phyloP scores from a whole-genome alignment of 2,888 invertebrate genomes.

The Trissolcus japonicus region DNA sequence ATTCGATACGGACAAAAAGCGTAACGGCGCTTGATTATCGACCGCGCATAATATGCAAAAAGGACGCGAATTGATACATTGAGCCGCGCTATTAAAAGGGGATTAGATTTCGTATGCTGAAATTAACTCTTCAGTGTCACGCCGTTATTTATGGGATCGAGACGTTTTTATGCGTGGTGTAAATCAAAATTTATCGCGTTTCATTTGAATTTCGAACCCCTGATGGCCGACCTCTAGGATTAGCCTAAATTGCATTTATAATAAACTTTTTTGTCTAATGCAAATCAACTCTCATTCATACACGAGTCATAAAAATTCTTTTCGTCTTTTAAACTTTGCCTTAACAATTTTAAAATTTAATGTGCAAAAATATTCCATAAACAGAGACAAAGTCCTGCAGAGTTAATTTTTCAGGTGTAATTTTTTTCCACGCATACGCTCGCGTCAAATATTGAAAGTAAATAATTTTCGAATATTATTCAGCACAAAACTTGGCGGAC shows the following conservation, averaged over 20 bases:
- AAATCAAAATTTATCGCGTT: conserved; percentile 5
- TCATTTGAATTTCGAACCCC: conserved; percentile 2
- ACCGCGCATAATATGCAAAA: conserved; percentile 37
- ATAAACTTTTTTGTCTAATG: neutral
- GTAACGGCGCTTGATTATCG: conserved; percentile 49
- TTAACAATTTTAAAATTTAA: too few species aligned
- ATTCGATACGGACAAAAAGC: conserved; percentile 58
- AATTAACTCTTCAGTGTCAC: conserved; percentile 30
- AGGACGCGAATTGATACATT: conserved; percentile 37
- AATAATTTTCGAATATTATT: conserved; percentile 7
- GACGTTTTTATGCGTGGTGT: neutral
- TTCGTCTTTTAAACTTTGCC: too few species aligned
- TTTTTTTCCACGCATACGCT: neutral
- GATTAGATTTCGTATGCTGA: conserved; percentile 7
- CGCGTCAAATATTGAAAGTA: neutral
- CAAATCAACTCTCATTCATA: neutral
- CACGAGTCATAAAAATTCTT: neutral
- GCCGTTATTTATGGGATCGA: conserved; percentile 12
- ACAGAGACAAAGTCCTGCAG: neutral
- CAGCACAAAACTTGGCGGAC: conserved; percentile 3
- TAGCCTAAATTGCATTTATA: conserved; percentile 3
- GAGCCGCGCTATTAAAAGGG: conserved; percentile 16
- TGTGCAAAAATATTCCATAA: too few species aligned
- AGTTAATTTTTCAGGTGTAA: neutral
- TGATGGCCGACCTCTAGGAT: neutral